Percentiles rank a stretch among this genome's conserved stretches.
These are phyloP conservation scores for Antitype chi DNA, from an alignment of 2,888 invertebrate species.

Conservation along the genomic window DNA sequence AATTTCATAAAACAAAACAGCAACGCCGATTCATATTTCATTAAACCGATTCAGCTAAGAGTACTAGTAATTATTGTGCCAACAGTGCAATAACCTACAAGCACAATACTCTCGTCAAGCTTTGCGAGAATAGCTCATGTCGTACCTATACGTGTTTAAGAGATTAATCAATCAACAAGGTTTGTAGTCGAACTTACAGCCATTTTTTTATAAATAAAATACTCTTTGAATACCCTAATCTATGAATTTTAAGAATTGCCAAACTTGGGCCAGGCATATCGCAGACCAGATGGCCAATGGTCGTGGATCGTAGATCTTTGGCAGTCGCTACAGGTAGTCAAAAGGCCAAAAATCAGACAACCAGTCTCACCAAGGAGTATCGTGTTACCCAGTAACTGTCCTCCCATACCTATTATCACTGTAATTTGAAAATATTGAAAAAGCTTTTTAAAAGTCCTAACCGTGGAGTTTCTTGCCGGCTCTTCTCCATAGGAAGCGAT, in stretches of 20 bases:
- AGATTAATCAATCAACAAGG: neutral
- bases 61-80: neutral
- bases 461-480: too few species aligned
- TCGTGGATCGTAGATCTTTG: neutral
- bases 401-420: too few species aligned
- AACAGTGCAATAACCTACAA: neutral
- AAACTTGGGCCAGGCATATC: too few species aligned
- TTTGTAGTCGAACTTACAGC: neutral
- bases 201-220: neutral
- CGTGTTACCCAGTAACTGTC: neutral
- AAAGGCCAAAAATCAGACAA: neutral
- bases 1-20: neutral
- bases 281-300: too few species aligned
- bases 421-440: too few species aligned
- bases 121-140: neutral
- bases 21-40: neutral
- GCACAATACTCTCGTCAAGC: neutral
- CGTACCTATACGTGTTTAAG: neutral
- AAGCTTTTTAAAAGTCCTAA: too few species aligned
- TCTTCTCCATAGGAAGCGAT: too few species aligned
- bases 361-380: neutral
- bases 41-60: neutral
- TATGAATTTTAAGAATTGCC: neutral
- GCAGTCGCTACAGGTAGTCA: neutral
- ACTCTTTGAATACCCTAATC: neutral